Conservation (phyloP, 2,113 vertebrate species). For the Lophius piscatorius region DNA sequence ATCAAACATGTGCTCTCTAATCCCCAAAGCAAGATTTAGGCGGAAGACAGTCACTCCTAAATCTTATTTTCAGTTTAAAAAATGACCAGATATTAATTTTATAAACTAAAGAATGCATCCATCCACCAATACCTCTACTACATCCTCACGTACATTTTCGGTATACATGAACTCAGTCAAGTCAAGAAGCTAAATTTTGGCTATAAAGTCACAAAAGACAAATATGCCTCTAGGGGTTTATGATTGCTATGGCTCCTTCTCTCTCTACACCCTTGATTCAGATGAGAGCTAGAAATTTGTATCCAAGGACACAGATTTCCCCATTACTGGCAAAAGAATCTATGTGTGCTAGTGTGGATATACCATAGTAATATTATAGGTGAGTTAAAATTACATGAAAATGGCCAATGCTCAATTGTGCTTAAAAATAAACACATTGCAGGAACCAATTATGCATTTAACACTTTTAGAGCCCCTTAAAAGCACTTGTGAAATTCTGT, state of each 20-base stretch:
- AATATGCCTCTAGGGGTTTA: neutral
- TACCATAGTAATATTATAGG: too few species aligned
- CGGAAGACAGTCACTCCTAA: neutral
- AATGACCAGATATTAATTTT: neutral
- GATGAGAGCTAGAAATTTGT: too few species aligned
- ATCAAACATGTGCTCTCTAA: neutral
- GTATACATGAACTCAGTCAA: neutral
- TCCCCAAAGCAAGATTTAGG: neutral
- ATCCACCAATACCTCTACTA: slow-evolving; percentile 1
- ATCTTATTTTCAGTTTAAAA: neutral
- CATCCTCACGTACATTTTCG: neutral
- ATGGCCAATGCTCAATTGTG: too few species aligned
- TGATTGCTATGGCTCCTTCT: neutral
- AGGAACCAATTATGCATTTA: too few species aligned
- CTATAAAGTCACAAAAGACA: neutral
- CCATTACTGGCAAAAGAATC: too few species aligned
- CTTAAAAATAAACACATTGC: too few species aligned
- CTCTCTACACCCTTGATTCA: neutral
- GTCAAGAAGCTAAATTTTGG: neutral
- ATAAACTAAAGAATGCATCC: neutral
- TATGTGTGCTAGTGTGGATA: too few species aligned
- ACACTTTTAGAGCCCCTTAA: too few species aligned
- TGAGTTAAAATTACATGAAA: too few species aligned
- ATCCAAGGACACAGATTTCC: too few species aligned
- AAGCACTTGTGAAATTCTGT: too few species aligned